Evolutionary conservation across 2,113 vertebrate species (phyloP).

Genomic region (Cariama cristata): DNA sequence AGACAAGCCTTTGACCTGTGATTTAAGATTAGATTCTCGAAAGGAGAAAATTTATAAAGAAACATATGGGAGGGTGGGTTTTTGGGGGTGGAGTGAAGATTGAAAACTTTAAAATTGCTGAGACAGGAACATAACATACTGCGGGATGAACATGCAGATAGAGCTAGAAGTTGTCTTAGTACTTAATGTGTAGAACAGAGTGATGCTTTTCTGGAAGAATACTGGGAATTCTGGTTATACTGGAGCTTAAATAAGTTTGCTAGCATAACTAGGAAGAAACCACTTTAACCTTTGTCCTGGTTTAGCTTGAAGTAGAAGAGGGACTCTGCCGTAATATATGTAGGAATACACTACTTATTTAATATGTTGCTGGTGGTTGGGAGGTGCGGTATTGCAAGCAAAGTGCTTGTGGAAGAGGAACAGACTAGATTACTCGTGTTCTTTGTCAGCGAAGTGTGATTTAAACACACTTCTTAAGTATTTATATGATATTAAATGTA

Average conservation of each 20-base stretch:
- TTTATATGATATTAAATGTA: neutral
- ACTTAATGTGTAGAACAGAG: neutral
- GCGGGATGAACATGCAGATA: fast-evolving
- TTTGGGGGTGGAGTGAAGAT: neutral
- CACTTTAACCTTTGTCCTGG: neutral
- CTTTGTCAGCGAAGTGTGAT: neutral
- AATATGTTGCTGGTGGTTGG: neutral
- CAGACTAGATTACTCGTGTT: neutral
- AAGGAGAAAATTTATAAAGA: neutral
- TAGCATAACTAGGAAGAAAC: neutral
- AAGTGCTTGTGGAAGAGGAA: neutral
- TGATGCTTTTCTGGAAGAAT: neutral
- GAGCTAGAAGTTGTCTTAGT: neutral
- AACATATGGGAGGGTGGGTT: fast-evolving
- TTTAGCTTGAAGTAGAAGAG: neutral
- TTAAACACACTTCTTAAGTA: neutral
- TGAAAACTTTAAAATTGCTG: neutral
- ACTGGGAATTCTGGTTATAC: neutral
- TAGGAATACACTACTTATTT: neutral
- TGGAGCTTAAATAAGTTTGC: neutral
- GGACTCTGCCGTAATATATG: neutral
- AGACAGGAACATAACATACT: neutral
- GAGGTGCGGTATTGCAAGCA: neutral
- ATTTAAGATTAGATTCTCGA: neutral
- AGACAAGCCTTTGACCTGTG: neutral